A percentile compares a stretch with the other conserved stretches of the same genome.
phyloP scores from a whole-genome alignment of 2,888 invertebrate genomes.

The Athrips mouffetella region DNA sequence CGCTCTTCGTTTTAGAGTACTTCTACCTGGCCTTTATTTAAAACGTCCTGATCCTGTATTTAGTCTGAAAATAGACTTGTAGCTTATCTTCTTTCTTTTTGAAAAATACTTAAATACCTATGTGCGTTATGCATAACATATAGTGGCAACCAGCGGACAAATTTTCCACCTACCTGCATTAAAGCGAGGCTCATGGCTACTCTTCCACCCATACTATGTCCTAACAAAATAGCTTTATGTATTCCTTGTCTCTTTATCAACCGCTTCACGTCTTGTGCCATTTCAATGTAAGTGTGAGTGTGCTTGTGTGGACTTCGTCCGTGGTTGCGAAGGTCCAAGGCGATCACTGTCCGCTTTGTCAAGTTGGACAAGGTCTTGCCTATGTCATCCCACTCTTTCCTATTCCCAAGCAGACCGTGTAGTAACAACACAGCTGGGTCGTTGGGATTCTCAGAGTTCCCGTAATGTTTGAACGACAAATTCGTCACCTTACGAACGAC shows the following conservation, averaged over 20 bases:
- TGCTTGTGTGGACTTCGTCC: slow-evolving; percentile 91
- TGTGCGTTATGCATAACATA: no score
- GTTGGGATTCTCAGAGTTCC: slow-evolving; percentile 29
- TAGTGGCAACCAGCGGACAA: no score
- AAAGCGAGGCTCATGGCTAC: slow-evolving; percentile 90
- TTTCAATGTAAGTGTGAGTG: slow-evolving; percentile 84
- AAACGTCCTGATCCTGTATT: no score
- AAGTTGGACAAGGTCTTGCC: slow-evolving; percentile 83
- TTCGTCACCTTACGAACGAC: slow-evolving; percentile 35
- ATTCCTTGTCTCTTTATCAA: slow-evolving; percentile 80
- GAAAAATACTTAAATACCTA: no score
- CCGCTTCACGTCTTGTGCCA: slow-evolving; percentile 85
- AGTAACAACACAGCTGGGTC: slow-evolving; percentile 68
- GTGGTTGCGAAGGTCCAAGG: slow-evolving; percentile 96
- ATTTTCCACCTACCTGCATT: slow-evolving; percentile 69
- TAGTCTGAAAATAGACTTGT: no score
- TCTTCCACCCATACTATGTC: slow-evolving; percentile 96
- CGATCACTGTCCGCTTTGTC: slow-evolving; percentile 85
- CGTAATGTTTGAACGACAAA: slow-evolving; percentile 57
- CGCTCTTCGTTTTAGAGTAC: no score
- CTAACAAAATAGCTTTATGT: slow-evolving; percentile 82
- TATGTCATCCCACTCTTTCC: slow-evolving; percentile 90
- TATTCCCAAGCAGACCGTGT: slow-evolving; percentile 93
- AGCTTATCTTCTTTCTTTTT: no score
- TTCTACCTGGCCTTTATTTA: no score